Evolutionary conservation across 2,797 vertebrate species (phyloP), one percentile per base, ranked within the genome.

Genomic region (Hirundo rustica): DNA sequence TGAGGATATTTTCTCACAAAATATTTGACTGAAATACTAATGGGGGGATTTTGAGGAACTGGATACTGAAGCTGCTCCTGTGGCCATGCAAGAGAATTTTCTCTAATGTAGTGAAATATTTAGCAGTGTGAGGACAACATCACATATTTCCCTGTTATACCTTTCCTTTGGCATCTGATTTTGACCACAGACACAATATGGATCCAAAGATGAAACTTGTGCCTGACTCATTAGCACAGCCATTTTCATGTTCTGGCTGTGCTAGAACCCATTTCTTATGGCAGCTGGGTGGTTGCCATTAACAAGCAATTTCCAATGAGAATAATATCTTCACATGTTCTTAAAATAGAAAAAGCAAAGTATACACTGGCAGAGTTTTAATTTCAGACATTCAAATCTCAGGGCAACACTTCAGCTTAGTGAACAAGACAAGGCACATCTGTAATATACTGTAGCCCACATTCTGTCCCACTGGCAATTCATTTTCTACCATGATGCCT

Each of bases 261-360:
- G n/a, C n/a, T n/a, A n/a, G n/a, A n/a, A n/a, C n/a, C 38, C 7
- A 1, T 53, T 76, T 79, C 75, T 93, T 45, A 61, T 44, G 75
- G 42, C 68, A 95, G 92, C 90, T 92, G 84, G 75, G 61, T 78
- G 42, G 65, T 95, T 96, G 89, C 92, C 95, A 93, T 77, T 91
- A 91, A 88, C 95, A 96, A 95, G 67, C 92, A 93, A 61, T 94
- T 96, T 68, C 55, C 94, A 83, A 91, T 79, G 93, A 85, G 91
- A 95, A 94, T 73, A 55, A 84, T 90, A 95, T 93, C 61, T 81
- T 65, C 50, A 83, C 92, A 70, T 44, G 26, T 92, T 95, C 92
- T 92, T 85, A 93, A 96, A 96, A 92, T 68, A 88, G 89, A 88
- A 95, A 91, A 92, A 89, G 50, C 83, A 72, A 88, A 57, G 7